Base-by-base conservation (phyloP, 2,888 invertebrate genomes). In the Cryptocheilus praepositus region DNA sequence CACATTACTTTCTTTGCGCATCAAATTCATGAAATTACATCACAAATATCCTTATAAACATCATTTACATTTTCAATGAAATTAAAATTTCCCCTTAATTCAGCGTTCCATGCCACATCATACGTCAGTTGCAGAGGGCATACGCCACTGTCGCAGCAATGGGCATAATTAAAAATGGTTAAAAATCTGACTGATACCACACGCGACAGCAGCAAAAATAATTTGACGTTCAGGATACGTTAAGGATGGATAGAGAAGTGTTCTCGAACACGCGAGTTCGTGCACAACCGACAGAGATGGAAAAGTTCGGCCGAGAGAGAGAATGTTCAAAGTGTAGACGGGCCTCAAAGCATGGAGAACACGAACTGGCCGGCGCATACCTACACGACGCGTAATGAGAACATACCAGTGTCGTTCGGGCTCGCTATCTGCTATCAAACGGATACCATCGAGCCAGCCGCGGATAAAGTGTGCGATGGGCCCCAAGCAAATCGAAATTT, bases 331-430 rank as follows among this genome's bases (percentile, higher is more conserved):
- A 59, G 45, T 68, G 71, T 63, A 72, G 73, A 57, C 68, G 62
- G 71, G 46, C 45, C 61, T 73, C 66, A 62, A 49, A 68, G 74
- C 74, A 76, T 68, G 78, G 69, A 80, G 79, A 81, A 81, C 81
- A 81, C 75, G 82, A 72, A 73, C 81, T 72, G 74, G 72, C 80
- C 73, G 77, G 81, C 81, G 85, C 88, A 88, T 88, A 86, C 88
- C 88, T 84, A 84, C 87, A 86, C 86, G 86, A 84, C 86, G 85
- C 86, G 87, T 88, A 88, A 88, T 88, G 88, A 88, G 88, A 88
- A 87, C 88, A 85, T 86, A 88, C 84, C 85, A 84, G 83, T 83
- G 83, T 81, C 83, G 81, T 82, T 81, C 83, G 81, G 84, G 77
- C 84, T 36, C 83, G 81, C 84, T 82, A 83, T 85, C 84, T 84